Conservation (phyloP, 2,113 vertebrate species). For the Amazona guildingii region DNA sequence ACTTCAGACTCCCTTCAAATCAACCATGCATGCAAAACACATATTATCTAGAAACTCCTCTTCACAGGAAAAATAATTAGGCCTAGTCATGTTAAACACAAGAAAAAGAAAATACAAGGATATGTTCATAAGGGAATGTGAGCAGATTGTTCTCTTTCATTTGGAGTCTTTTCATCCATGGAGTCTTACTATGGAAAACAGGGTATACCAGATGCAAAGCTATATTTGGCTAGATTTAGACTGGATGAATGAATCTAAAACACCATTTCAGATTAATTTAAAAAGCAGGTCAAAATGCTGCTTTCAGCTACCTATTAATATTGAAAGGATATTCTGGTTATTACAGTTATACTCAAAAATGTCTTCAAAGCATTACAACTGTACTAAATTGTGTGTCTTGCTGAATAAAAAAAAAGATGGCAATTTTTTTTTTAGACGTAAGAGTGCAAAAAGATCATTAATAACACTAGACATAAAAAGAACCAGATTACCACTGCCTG, state of each 20-base stretch:
- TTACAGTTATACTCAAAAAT: neutral
- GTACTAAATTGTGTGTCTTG: neutral
- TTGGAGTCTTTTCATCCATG: neutral
- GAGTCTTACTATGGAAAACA: neutral
- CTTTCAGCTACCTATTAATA: slow-evolving; percentile 36
- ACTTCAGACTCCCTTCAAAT: neutral
- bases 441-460: neutral
- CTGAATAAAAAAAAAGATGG: slow-evolving; percentile 11
- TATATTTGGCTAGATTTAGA: slow-evolving; percentile 7
- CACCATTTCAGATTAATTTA: slow-evolving; percentile 10
- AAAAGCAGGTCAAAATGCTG: slow-evolving; percentile 32
- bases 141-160: neutral
- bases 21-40: neutral
- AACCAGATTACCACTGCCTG: neutral
- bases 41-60: neutral
- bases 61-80: neutral
- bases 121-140: neutral
- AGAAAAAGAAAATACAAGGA: neutral
- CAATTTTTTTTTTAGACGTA: neutral
- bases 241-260: neutral
- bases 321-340: slow-evolving; percentile 19
- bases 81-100: neutral
- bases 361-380: neutral
- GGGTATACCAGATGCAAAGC: neutral
- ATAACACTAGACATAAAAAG: neutral